Base-by-base conservation (phyloP, 2,113 vertebrate genomes). In the Elachura formosa region DNA sequence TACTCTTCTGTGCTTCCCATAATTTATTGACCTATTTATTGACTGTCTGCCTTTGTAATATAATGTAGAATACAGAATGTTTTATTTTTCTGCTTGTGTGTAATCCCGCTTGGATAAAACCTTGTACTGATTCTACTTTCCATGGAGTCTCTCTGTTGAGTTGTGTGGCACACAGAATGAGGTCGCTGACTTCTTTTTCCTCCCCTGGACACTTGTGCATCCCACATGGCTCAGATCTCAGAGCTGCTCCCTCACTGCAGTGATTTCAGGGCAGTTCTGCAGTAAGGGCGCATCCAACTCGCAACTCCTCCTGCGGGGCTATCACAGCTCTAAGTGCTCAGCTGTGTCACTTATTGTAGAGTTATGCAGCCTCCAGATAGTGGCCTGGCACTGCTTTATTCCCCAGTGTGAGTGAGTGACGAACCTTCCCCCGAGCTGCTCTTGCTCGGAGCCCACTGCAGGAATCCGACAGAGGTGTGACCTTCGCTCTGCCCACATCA, bases 1-100 rank as follows among this genome's bases (percentile, higher is more conserved):
- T 61, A 89, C 84, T 85, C 96, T 93, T 93, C 93, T 91, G 91
- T 84, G 91, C 93, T 97, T 96, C 81, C 92, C 95, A 84, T 96
- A 98, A 98, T 98, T 98, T 98, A 98, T 98, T 98, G 94, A 96
- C 93, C 90, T 98, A 98, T 98, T 98, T 98, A 98, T 98, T 98
- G 97, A 96, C 94, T 78, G 91, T 73, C 80, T 90, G 85, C 96
- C 91, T 96, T 96, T 98, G 98, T 98, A 98, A 97, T 90, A 98
- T 98, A 98, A 72, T 98, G 98, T 98, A 98, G 98, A 97, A 97
- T 98, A 98, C 94, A 94, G 97, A 97, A 97, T 90, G 87, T 84
- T 98, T 97, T 98, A 97, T 98, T 98, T 98, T 98, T 97, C 93
- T 98, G 97, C 96, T 94, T 95, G 76, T 93, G 76, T 95, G 90